Evolutionary conservation across 2,888 invertebrate genomes (phyloP).

Genomic region (Euzetes globulus): DNA sequence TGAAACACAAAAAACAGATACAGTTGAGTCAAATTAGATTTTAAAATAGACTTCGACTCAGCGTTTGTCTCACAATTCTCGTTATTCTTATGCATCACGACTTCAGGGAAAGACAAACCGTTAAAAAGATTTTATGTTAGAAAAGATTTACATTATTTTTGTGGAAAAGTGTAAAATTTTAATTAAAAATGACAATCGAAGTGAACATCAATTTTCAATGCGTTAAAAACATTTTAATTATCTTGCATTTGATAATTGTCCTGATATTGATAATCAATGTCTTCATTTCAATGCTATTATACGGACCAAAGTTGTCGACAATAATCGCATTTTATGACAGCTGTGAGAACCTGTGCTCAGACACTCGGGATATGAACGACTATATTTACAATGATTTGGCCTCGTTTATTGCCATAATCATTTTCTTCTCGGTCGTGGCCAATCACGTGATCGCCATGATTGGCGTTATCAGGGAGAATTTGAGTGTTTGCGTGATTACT

Average conservation of each 20-base stretch:
- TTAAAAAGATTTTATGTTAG: no score
- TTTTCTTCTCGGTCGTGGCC: neutral
- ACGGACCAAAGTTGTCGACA: constrained; percentile 14
- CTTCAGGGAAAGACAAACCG: no score
- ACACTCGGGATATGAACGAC: neutral
- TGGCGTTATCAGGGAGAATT: neutral
- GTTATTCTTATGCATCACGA: no score
- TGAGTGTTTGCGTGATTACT: neutral
- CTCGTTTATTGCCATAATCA: neutral
- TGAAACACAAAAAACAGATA: no score
- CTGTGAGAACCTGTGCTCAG: constrained; percentile 7
- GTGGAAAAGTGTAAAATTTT: no score
- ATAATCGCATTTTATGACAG: constrained; percentile 18
- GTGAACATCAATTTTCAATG: neutral
- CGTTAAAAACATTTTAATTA: constrained; percentile 11
- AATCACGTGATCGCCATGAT: constrained; percentile 15
- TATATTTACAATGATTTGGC: neutral
- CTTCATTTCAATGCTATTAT: constrained; percentile 10
- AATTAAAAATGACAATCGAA: neutral
- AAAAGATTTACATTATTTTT: no score
- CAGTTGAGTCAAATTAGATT: neutral
- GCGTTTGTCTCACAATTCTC: no score
- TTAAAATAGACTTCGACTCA: neutral
- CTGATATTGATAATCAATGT: neutral
- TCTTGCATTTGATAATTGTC: constrained; percentile 5